Evolutionary conservation across 2,113 vertebrate species (phyloP).

Genomic region (Okapia johnstoni): DNA sequence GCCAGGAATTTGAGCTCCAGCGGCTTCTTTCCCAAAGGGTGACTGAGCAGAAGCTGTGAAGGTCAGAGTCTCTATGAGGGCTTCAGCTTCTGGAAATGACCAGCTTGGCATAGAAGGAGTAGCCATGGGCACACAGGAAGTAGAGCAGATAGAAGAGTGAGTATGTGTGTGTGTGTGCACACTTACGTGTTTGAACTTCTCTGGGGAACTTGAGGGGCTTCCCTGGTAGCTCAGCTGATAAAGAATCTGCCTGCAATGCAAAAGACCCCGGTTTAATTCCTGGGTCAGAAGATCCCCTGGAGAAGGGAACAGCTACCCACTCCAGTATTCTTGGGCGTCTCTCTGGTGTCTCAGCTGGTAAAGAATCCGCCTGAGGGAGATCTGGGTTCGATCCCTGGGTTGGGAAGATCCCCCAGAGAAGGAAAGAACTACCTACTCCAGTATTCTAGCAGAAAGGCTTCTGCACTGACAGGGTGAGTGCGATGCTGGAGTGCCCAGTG

Average conservation of each 20-base stretch:
- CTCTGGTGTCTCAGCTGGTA: not conserved
- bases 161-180: not conserved
- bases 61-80: not conserved
- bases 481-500: not conserved
- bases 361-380: not conserved
- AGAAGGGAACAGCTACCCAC: not conserved
- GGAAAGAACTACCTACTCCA: not conserved
- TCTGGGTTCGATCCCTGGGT: not conserved
- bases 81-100: not conserved
- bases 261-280: not conserved
- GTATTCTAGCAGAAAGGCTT: not conserved
- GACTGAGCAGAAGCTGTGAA: not conserved
- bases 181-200: not conserved
- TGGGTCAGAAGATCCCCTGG: not conserved
- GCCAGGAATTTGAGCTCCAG: not conserved
- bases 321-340: not conserved
- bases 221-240: not conserved
- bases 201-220: not conserved
- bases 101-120: not conserved
- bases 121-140: accelerated
- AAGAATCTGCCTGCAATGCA: not conserved
- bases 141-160: not conserved
- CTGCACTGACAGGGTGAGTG: not conserved
- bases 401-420: not conserved
- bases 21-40: not conserved